These are phyloP conservation scores for Trogon melanurus DNA, from an alignment of 2,113 vertebrate species.

Conservation along the genomic window DNA sequence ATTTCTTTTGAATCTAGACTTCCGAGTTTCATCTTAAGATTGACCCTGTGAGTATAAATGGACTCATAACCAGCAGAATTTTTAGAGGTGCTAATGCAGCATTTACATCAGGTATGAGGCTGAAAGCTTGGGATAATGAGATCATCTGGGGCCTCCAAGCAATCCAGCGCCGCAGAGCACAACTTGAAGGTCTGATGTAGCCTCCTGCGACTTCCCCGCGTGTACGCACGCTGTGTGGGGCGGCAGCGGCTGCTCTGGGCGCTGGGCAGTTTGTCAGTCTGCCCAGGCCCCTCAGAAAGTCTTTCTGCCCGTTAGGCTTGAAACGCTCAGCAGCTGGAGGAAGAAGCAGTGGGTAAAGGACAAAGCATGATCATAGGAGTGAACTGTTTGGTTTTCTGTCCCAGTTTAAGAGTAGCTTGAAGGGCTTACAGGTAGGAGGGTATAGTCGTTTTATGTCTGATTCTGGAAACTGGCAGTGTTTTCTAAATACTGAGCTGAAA, in stretches of 20 bases:
- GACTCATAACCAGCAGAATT: not conserved
- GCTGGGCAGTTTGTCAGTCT: not conserved
- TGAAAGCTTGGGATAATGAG: not conserved
- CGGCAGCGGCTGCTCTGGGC: not conserved
- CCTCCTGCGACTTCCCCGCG: not conserved
- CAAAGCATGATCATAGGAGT: not conserved
- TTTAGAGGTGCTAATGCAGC: not conserved
- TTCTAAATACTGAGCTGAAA: not conserved
- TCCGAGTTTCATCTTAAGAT: not conserved
- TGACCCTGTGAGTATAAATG: not conserved
- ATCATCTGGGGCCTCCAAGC: not conserved
- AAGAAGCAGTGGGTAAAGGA: not conserved
- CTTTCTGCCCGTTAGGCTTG: not conserved
- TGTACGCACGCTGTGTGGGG: not conserved
- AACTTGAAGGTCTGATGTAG: not conserved
- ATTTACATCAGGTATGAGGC: not conserved
- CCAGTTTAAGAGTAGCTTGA: not conserved
- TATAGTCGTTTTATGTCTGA: not conserved
- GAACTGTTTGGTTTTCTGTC: not conserved
- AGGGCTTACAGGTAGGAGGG: not conserved
- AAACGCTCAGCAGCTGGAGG: not conserved
- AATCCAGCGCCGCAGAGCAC: not conserved
- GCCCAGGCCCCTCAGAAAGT: not conserved
- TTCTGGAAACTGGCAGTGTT: not conserved
- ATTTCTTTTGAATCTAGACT: not conserved